Percentiles rank a stretch among this genome's conserved stretches.
phyloP scores from a whole-genome alignment of 2,888 invertebrate genomes.

The Cheilosia scutellata region DNA sequence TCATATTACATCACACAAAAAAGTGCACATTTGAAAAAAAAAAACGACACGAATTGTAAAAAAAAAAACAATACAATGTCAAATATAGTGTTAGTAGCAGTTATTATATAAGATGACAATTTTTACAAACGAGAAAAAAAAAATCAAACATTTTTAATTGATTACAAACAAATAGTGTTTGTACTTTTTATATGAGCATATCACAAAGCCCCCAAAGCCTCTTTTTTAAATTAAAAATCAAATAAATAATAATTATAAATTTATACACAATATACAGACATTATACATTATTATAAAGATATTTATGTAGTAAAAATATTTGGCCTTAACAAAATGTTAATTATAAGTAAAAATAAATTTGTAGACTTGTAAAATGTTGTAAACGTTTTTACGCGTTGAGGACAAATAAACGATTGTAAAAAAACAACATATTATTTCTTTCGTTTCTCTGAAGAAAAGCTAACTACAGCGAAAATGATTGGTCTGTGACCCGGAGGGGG shows the following conservation, averaged over 20 bases:
- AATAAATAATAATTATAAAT: neutral
- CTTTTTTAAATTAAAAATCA: neutral
- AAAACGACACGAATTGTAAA: constrained; percentile 27
- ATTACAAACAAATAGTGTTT: neutral
- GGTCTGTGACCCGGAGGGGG: too few relatives aligned
- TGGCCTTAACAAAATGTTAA: constrained; percentile 79
- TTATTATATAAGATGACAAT: constrained; percentile 33
- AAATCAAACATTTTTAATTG: neutral
- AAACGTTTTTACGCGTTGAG: constrained; percentile 40
- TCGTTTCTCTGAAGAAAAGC: neutral
- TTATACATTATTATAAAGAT: constrained; percentile 15
- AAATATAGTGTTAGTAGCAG: constrained; percentile 43
- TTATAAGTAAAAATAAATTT: constrained; percentile 35
- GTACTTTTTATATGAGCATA: constrained; percentile 8
- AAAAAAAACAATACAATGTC: constrained; percentile 9
- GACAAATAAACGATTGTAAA: constrained; percentile 32
- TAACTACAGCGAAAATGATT: too few relatives aligned
- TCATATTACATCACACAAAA: constrained; percentile 54
- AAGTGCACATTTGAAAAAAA: neutral
- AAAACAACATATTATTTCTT: neutral
- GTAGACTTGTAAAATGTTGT: constrained; percentile 28
- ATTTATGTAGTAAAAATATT: constrained; percentile 68
- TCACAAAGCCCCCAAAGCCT: constrained; percentile 13
- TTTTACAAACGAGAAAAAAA: neutral
- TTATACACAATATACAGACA: neutral